Base-by-base conservation (phyloP, 2,888 invertebrate genomes). In the Calliopum simillimum region DNA sequence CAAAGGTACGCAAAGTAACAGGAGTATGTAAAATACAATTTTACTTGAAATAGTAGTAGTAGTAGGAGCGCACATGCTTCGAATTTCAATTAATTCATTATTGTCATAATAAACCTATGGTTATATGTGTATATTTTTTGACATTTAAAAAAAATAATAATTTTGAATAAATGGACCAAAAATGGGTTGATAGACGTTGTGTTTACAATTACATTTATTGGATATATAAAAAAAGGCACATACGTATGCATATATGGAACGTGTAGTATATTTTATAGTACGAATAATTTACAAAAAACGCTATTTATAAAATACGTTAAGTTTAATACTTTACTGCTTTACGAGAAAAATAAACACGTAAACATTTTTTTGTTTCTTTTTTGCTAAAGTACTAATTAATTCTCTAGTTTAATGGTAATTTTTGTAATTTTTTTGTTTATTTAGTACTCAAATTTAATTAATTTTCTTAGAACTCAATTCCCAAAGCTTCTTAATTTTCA, bases 1-100 rank as follows among this genome's bases (percentile, higher is more conserved):
- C 19, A 23, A 43, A 66, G 55, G 55, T 66, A 66, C 65, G 44
- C 65, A 66, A 64, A 62, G 43, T 55, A 66, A 66, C 23, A 55
- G 56, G 56, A 66, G 56, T 55, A 66, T 49, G 41, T 33, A 33
- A n/a, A n/a, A n/a, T 62, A 62, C 2, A 13, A 56, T 56, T 19
- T 49, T 62, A 62, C 62, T 62, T 62, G 16, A 21, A 64, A 56
- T 66, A 55, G 55, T 55, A 65, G 44, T 21, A 63, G 19, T 65
- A 66, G 43, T 33, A 33, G 65, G 33, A 49, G 63, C 65, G 25
- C 44, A 21, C 65, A 66, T 66, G 65, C 65, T 41, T 43, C 46
- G 53, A 55, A 55, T 21, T 64, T 63, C 12, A 25, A 47, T 49
- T 25, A 49, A 25, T 46, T 25, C 16, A 49, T 23, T 47, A 47